phyloP scores from a whole-genome alignment of 2,797 vertebrate species.

The Pyrrhura leucotis region DNA sequence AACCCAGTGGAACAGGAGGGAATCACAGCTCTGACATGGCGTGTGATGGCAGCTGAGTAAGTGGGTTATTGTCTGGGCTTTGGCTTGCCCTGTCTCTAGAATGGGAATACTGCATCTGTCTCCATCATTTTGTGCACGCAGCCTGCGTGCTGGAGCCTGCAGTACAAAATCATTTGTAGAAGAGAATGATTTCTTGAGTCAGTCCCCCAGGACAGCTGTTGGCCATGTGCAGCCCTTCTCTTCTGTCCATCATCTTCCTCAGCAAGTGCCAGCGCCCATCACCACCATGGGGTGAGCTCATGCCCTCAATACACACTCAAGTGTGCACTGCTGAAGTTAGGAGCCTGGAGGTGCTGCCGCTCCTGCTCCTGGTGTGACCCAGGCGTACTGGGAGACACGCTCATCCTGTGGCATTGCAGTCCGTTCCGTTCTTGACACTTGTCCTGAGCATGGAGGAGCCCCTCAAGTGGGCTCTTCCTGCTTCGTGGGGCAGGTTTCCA shows the following conservation, averaged over 20 bases:
- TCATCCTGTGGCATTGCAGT: not conserved
- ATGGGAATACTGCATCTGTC: fast-evolving
- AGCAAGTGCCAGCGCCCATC: not conserved
- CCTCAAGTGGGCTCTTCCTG: not conserved
- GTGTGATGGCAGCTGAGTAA: fast-evolving
- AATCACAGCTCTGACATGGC: not conserved
- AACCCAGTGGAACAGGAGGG: fast-evolving
- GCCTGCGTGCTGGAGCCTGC: not conserved
- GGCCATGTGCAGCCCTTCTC: not conserved
- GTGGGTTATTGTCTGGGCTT: not conserved
- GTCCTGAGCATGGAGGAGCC: not conserved
- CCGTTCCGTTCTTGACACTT: fast-evolving
- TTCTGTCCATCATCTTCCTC: not conserved
- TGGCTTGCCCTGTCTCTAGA: not conserved
- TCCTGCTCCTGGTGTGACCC: not conserved
- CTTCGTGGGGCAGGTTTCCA: not conserved
- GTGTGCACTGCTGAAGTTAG: fast-evolving
- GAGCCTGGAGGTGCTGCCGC: not conserved
- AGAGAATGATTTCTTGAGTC: not conserved
- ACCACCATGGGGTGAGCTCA: fast-evolving
- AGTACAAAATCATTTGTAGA: not conserved
- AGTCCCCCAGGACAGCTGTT: not conserved
- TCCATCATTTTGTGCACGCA: fast-evolving
- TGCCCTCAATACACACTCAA: fast-evolving
- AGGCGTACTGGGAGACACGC: fast-evolving